Evolutionary conservation across 2,797 vertebrate species (phyloP), one percentile per base, ranked within the genome.

Genomic region (Phrynocephalus forsythii): DNA sequence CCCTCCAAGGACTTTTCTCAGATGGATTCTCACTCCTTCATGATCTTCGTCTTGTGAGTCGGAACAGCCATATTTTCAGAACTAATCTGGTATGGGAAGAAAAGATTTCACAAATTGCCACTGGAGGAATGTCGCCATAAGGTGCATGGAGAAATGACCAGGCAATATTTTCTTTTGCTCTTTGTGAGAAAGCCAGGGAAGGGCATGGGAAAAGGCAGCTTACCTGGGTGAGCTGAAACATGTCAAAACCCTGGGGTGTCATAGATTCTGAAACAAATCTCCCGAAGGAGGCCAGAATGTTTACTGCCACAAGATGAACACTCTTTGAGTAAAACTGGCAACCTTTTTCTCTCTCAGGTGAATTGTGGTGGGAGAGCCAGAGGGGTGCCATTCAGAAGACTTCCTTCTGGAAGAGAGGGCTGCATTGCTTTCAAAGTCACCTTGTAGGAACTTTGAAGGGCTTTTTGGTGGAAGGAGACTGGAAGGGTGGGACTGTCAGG

Each of bases 1-100:
- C 93, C 94, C 92, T 94, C 94, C 92, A 90, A 91, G 92, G 92
- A 90, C 91, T 91, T 91, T 56, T 94, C 93, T 91, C 86, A 87
- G 87, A 77, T 94, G 91, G 92, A 93, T 94, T 94, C 91, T 90
- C 94, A 91, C 94, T 89, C 69, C 95, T 90, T 79, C 84, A 30
- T 26, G 66, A 48, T 11, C 48, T 71, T 38, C 18, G 1, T 6
- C 38, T 56, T 79, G 11, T 38, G 48, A 18, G 76, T 48, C 26
- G 24, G 24, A n/a, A 73, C 24, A 3, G n/a, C 76, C 9, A 15
- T 69, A 85, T 85, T 76, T n/a, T 67, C 38, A 20, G 18, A 78
- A 44, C 26, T 26, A 52, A 79, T 1, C 38, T 33, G 18, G 63
- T 38, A 71, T 33, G 24, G 30, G 72, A 75, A 75, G 38, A 44